Evolutionary conservation across 2,797 vertebrate genomes (phyloP).

Genomic region (Anolis apletophallus): DNA sequence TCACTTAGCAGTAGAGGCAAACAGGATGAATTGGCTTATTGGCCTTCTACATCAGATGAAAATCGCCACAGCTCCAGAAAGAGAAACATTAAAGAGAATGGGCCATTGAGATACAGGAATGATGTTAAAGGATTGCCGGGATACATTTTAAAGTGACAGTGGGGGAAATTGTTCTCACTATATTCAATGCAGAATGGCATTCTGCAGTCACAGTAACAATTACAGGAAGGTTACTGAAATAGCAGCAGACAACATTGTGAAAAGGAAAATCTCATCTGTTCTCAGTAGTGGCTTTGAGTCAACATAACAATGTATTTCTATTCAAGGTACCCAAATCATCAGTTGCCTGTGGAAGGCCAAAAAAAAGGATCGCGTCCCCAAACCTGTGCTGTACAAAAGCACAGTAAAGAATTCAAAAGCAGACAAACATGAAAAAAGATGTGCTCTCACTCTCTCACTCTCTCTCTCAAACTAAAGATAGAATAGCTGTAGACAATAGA

Average conservation of each 20-base stretch:
- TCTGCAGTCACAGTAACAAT: conserved; percentile 27
- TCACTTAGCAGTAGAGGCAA: neutral
- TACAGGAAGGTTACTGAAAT: conserved; percentile 13
- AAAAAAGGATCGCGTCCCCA: conserved; percentile 3
- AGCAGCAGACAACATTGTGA: neutral
- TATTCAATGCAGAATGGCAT: conserved; percentile 5
- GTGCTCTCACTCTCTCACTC: neutral
- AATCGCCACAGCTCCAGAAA: conserved; percentile 19
- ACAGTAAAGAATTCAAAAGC: neutral
- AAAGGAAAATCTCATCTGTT: neutral
- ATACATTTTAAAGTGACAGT: neutral
- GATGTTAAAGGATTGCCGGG: neutral
- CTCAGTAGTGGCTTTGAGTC: neutral
- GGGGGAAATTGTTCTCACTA: conserved; percentile 14
- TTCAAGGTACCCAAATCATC: neutral
- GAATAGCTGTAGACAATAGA: conserved; percentile 1
- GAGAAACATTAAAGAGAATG: neutral
- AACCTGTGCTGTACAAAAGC: neutral
- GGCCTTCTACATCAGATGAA: neutral
- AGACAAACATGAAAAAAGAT: neutral
- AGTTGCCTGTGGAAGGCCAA: conserved; percentile 3
- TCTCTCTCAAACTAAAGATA: neutral
- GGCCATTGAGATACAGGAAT: neutral
- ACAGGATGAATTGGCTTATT: neutral
- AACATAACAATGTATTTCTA: conserved; percentile 22